Evolutionary conservation across 2,797 vertebrate genomes (phyloP).

Genomic region (Ambastaia sidthimunki): DNA sequence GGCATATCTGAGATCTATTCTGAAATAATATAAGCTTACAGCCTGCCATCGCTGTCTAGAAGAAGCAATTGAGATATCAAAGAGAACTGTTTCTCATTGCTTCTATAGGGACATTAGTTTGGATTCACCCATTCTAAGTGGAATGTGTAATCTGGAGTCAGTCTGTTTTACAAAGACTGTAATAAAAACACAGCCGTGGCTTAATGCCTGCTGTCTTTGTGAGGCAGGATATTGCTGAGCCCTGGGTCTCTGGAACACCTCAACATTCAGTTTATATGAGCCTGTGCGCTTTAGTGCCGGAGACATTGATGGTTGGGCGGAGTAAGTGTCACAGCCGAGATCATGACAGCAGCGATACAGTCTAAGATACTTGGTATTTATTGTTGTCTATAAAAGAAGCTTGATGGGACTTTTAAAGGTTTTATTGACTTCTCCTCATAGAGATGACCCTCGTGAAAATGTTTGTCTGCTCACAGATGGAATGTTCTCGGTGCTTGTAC

Average conservation of each 20-base stretch:
- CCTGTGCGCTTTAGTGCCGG: conserved; percentile 36
- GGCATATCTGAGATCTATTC: neutral
- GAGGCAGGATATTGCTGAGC: conserved; percentile 72
- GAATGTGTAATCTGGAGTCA: conserved; percentile 71
- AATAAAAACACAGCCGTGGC: conserved; percentile 70
- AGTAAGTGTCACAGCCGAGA: conserved; percentile 42
- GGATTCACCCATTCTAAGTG: conserved; percentile 57
- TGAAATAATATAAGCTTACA: neutral
- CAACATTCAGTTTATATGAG: conserved; percentile 63
- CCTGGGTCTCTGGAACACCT: conserved; percentile 71
- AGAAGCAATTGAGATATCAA: neutral
- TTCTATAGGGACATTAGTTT: conserved; percentile 21
- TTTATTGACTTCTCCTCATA: conserved; percentile 37
- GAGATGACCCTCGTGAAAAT: conserved; percentile 49
- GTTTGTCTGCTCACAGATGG: conserved; percentile 47
- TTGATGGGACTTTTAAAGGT: conserved; percentile 58
- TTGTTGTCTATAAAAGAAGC: conserved; percentile 57
- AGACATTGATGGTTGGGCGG: conserved; percentile 13
- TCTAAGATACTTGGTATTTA: conserved; percentile 60
- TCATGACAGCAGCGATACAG: conserved; percentile 54
- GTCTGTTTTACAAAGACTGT: conserved; percentile 64
- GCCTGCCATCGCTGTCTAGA: neutral
- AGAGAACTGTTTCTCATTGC: conserved; percentile 18
- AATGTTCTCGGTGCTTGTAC: conserved; percentile 59
- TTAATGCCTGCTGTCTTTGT: conserved; percentile 65